A percentile compares a stretch with the other conserved stretches of the same genome.
Conservation (phyloP, 2,888 invertebrate species). For the Thecocarcelia acutangulata region DNA sequence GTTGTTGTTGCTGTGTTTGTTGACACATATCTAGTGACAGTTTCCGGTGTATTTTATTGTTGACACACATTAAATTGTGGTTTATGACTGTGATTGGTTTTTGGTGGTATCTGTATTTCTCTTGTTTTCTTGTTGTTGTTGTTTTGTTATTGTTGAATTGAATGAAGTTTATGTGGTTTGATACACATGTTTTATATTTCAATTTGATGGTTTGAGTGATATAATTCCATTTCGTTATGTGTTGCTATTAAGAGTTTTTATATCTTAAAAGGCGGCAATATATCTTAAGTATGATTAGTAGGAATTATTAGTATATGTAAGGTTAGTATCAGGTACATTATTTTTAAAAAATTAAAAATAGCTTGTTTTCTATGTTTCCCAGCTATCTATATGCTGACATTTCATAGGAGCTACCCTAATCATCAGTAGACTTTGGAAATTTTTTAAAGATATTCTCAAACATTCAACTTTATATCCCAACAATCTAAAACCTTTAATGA, state of each 20-base stretch:
- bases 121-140: background rate
- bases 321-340: too few species aligned
- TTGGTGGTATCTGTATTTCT: too few species aligned
- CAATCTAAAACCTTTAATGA: too few species aligned
- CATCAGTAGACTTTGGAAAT: too few species aligned
- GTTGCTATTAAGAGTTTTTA: slow-evolving; percentile 26
- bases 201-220: slow-evolving; percentile 22
- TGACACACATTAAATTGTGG: slow-evolving; percentile 51
- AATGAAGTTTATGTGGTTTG: slow-evolving; percentile 19
- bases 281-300: too few species aligned
- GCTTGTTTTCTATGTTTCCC: too few species aligned
- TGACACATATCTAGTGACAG: slow-evolving; percentile 50
- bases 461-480: too few species aligned
- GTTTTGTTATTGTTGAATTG: background rate
- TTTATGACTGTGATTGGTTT: slow-evolving; percentile 24
- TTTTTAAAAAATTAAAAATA: too few species aligned
- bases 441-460: too few species aligned
- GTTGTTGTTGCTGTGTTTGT: slow-evolving; percentile 36
- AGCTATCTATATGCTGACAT: too few species aligned
- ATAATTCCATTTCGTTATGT: slow-evolving; percentile 14
- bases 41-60: slow-evolving; percentile 60
- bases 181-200: slow-evolving; percentile 13
- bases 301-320: too few species aligned
- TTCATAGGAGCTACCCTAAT: too few species aligned
- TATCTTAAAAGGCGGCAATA: background rate